Conservation (phyloP, 2,113 vertebrate species). For the Ctenodactylus gundi region DNA sequence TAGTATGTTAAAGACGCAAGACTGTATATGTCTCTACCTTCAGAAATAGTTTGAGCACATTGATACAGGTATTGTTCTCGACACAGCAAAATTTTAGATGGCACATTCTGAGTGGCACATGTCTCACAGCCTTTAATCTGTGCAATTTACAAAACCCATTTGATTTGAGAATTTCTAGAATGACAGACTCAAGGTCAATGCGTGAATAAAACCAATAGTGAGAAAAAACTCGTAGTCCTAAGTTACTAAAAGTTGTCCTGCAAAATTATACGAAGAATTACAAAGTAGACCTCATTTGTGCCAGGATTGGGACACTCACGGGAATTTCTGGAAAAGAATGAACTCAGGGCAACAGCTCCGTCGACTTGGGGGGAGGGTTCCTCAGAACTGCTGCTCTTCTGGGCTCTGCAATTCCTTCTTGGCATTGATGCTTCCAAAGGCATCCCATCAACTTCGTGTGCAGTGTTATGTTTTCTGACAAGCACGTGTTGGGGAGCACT, state of each 20-base stretch:
- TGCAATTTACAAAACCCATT: background rate
- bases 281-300: slow-evolving; percentile 20
- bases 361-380: background rate
- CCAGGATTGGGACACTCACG: background rate
- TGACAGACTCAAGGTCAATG: background rate
- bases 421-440: slow-evolving; percentile 56
- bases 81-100: background rate
- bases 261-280: background rate
- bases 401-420: slow-evolving; percentile 28
- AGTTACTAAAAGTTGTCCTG: background rate
- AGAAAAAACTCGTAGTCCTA: background rate
- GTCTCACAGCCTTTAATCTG: background rate
- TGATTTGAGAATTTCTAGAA: slow-evolving; percentile 7
- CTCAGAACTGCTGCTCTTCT: slow-evolving; percentile 21
- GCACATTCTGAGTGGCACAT: background rate
- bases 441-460: slow-evolving; percentile 37
- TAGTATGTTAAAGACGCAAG: background rate
- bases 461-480: slow-evolving; percentile 40
- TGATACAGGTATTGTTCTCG: background rate
- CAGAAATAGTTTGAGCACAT: background rate
- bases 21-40: background rate
- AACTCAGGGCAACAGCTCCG: slow-evolving; percentile 47
- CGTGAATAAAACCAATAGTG: background rate
- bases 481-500: background rate
- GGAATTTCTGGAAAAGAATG: slow-evolving; percentile 31